A percentile compares a stretch with the other conserved stretches of the same genome.
Evolutionary conservation across 2,113 vertebrate genomes (phyloP).

Genomic region (Galemys pyrenaicus): DNA sequence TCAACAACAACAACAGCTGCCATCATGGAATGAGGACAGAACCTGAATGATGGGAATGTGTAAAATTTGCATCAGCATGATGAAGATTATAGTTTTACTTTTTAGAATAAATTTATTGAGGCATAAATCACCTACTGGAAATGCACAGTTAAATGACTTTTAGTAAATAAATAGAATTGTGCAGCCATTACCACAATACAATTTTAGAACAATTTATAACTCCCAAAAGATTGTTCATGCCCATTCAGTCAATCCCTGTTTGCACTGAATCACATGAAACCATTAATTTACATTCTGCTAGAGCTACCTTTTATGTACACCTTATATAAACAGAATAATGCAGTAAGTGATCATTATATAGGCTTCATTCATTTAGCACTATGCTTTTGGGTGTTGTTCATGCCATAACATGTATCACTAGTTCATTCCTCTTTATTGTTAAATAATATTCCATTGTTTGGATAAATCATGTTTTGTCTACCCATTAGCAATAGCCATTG

Average conservation of each 20-base stretch:
- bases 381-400: neutral
- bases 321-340: neutral
- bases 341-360: neutral
- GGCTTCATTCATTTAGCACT: neutral
- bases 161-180: neutral
- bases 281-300: neutral
- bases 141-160: neutral
- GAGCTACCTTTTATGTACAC: neutral
- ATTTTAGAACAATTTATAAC: neutral
- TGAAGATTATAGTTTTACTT: neutral
- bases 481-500: neutral
- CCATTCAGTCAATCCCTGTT: no score
- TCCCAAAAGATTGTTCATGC: neutral
- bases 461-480: no score
- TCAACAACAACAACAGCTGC: neutral
- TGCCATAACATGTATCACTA: neutral
- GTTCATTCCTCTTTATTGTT: neutral
- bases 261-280: neutral
- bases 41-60: neutral
- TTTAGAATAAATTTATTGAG: neutral
- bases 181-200: neutral
- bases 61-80: neutral
- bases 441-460: neutral
- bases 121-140: neutral
- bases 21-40: neutral